Conservation (phyloP, 2,113 vertebrate genomes). For the Harpagus bidentatus region DNA sequence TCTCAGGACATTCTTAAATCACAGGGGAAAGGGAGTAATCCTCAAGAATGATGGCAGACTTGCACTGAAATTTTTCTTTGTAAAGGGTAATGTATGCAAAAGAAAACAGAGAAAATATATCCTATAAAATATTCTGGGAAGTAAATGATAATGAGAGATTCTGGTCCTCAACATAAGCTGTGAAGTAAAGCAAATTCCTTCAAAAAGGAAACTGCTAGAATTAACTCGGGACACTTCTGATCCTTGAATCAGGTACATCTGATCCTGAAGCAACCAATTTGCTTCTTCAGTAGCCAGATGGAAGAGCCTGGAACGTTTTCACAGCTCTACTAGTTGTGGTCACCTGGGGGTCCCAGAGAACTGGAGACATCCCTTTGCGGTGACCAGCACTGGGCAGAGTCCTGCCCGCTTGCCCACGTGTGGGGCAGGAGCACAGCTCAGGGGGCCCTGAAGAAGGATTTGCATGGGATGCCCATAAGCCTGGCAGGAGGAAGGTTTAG, state of each 20-base stretch:
- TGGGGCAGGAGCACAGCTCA: not conserved
- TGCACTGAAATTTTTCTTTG: not conserved
- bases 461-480: not conserved
- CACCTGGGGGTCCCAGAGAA: not conserved
- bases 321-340: not conserved
- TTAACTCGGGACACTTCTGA: not conserved
- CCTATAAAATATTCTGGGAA: not conserved
- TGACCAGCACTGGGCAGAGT: not conserved
- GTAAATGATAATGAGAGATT: not conserved
- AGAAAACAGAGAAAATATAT: not conserved
- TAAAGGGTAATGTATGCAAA: not conserved
- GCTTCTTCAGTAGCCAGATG: not conserved
- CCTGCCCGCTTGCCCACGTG: accelerated
- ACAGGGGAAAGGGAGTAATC: not conserved
- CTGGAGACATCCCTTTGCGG: not conserved
- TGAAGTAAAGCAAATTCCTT: not conserved
- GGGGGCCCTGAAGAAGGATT: not conserved
- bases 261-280: not conserved
- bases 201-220: not conserved
- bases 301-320: not conserved
- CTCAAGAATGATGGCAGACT: not conserved
- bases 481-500: not conserved
- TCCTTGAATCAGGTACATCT: not conserved
- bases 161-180: not conserved
- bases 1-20: not conserved